phyloP scores from a whole-genome alignment of 2,113 vertebrate species.

The Colossoma macropomum region DNA sequence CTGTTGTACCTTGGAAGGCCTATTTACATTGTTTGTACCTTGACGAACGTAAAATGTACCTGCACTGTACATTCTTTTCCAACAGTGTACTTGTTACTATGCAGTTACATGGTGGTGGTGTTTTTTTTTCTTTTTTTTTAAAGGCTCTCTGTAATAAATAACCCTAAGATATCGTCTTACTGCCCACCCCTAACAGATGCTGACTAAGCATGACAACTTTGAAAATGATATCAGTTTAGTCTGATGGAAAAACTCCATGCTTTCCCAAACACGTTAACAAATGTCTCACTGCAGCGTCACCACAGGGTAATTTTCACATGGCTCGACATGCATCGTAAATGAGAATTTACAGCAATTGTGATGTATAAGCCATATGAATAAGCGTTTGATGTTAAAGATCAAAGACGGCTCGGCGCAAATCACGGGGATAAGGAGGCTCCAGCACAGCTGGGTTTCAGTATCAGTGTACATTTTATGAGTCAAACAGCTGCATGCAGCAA shows the following conservation, averaged over 20 bases:
- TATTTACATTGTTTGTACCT: too few species aligned
- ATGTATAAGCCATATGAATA: not conserved
- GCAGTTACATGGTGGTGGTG: too few species aligned
- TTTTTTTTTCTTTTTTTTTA: too few species aligned
- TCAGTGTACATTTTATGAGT: not conserved
- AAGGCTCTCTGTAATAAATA: too few species aligned
- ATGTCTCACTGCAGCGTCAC: not conserved
- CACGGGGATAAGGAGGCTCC: not conserved
- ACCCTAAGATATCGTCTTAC: too few species aligned
- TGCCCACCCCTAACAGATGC: not conserved
- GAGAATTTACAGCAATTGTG: conserved; percentile 4
- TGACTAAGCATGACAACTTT: not conserved
- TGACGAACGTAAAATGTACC: too few species aligned
- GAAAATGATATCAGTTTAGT: not conserved
- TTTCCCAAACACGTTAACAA: not conserved
- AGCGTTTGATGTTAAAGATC: not conserved
- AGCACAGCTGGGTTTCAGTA: not conserved
- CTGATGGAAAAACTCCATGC: not conserved
- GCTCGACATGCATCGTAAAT: not conserved
- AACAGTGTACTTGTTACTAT: too few species aligned
- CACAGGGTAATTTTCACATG: not conserved
- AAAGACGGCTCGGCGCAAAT: not conserved
- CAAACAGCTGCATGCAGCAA: not conserved
- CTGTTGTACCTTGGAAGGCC: too few species aligned
- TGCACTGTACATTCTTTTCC: too few species aligned